Percentiles rank a stretch among this genome's conserved stretches.
phyloP scores from a whole-genome alignment of 1,140 invertebrate species.

The Lethocerus indicus region DNA sequence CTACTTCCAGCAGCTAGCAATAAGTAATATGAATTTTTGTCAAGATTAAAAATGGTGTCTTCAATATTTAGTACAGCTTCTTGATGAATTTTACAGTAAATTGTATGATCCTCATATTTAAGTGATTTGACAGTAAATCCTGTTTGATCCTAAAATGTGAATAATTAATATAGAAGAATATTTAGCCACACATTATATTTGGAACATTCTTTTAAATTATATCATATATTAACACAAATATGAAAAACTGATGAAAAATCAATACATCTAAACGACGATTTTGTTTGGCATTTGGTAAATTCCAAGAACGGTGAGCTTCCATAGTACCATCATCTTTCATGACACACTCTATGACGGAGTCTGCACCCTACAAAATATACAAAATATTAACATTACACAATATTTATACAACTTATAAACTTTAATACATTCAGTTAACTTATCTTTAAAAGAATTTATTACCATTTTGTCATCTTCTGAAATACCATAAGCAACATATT shows the following conservation, averaged over 20 bases:
- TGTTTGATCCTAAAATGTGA: conserved; percentile 33
- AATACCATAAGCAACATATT: conserved; percentile 62
- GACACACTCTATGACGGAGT: conserved; percentile 70
- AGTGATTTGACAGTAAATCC: conserved; percentile 43
- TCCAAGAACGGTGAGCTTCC: conserved; percentile 52
- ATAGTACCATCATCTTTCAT: conserved; percentile 27
- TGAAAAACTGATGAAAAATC: conserved; percentile 5
- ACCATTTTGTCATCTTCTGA: conserved; percentile 55
- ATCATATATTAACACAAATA: background rate
- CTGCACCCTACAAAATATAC: conserved; percentile 41
- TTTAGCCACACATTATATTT: background rate
- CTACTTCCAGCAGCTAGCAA: conserved; percentile 49
- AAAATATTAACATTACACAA: background rate
- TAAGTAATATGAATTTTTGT: conserved; percentile 48
- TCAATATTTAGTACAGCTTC: conserved; percentile 40
- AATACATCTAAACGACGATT: conserved; percentile 30
- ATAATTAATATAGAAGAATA: conserved; percentile 3
- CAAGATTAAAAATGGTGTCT: conserved; percentile 49
- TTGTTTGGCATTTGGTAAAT: conserved; percentile 28
- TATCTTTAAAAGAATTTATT: conserved; percentile 17
- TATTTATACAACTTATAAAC: background rate
- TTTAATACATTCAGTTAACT: background rate
- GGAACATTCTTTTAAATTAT: too few relatives aligned
- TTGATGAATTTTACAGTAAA: conserved; percentile 50
- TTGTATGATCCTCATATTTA: conserved; percentile 42